Evolutionary conservation across 2,113 vertebrate genomes (phyloP).

Genomic region (Brevimyrus niger): DNA sequence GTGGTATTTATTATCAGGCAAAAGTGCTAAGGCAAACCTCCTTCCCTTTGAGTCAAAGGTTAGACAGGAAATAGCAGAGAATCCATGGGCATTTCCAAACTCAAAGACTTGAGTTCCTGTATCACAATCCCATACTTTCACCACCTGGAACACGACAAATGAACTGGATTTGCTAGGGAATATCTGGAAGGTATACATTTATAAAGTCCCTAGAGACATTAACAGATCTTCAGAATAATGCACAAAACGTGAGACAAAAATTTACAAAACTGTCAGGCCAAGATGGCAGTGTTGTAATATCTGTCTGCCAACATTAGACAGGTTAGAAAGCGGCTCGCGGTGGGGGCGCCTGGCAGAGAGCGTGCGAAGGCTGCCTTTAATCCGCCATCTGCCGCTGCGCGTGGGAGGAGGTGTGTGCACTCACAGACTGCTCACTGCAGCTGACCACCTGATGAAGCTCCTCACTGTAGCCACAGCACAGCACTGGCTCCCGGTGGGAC

Average conservation of each 20-base stretch:
- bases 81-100: conserved; percentile 48
- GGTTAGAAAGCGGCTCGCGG: background rate
- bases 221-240: background rate
- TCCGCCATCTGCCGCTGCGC: background rate
- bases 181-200: background rate
- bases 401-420: conserved; percentile 30
- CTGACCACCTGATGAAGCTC: conserved; percentile 67
- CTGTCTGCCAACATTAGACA: background rate
- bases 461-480: conserved; percentile 61
- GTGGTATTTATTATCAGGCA: background rate
- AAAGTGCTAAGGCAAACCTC: conserved; percentile 41
- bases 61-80: conserved; percentile 59
- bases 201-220: background rate
- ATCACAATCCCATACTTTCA: conserved; percentile 68
- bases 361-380: background rate
- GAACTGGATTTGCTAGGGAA: background rate
- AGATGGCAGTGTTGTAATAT: background rate
- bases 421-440: conserved; percentile 68
- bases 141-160: conserved; percentile 40
- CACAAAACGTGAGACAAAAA: background rate
- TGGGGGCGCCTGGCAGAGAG: background rate
- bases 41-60: conserved; percentile 60
- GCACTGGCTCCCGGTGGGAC: conserved; percentile 63
- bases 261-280: background rate
- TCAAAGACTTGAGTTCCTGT: conserved; percentile 59